Evolutionary conservation across 2,797 vertebrate genomes (phyloP).

Genomic region (Mycteria americana): DNA sequence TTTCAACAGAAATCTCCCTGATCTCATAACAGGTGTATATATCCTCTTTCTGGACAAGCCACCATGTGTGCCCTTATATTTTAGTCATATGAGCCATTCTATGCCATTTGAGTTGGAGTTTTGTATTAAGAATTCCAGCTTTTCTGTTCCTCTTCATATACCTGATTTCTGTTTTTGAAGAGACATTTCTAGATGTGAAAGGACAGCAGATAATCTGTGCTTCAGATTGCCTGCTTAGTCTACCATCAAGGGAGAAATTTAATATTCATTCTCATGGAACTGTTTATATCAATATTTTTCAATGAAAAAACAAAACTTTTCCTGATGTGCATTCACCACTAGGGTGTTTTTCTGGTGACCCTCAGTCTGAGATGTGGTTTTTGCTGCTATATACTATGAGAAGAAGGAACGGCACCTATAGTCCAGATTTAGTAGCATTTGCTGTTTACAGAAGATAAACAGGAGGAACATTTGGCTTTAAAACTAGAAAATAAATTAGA

Average conservation of each 20-base stretch:
- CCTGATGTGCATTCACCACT: not conserved
- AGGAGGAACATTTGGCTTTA: not conserved
- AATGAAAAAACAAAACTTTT: not conserved
- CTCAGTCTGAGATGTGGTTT: not conserved
- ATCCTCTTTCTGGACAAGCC: not conserved
- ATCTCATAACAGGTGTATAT: not conserved
- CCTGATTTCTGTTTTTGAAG: not conserved
- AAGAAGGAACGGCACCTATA: not conserved
- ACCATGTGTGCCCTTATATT: not conserved
- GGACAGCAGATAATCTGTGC: not conserved
- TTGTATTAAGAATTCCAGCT: not conserved
- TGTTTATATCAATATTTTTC: not conserved
- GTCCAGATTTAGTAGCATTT: not conserved
- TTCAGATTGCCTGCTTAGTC: not conserved
- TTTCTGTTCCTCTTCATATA: not conserved
- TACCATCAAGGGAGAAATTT: not conserved
- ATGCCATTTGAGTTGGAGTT: not conserved
- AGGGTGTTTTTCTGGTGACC: not conserved
- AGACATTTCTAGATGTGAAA: not conserved
- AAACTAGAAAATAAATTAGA: not conserved
- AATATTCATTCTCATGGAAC: not conserved
- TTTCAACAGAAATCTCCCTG: not conserved
- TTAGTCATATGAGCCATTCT: not conserved
- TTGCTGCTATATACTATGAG: not conserved
- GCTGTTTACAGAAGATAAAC: not conserved